Evolutionary conservation across 2,888 invertebrate species (phyloP), one percentile per base, ranked within the genome.

Genomic region (Escarpia spicata): DNA sequence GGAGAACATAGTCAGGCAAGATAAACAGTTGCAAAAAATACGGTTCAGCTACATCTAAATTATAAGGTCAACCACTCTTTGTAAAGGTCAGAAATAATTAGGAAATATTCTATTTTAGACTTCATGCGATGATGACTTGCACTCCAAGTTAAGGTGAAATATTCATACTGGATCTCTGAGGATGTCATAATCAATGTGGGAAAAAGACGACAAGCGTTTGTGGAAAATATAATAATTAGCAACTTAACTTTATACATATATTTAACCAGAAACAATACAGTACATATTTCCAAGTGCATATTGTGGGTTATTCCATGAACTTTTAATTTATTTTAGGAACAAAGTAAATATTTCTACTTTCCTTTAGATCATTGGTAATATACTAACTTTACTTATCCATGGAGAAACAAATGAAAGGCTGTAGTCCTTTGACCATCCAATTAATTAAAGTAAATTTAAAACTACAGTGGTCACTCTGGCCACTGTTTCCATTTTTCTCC

Each of bases 21-120:
- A 75, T 75, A 75, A 75, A 75, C 75, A 75, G 19, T 6, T 26
- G 26, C 75, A 75, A 75, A 75, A 75, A 75, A 75, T n/a, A 26
- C 75, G 19, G 75, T 75, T 75, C n/a, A n/a, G 75, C 19, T 19
- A 75, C 26, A 75, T 26, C 75, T 75, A 75, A 75, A 75, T 75
- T 75, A 26, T 75, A 75, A 75, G 75, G 75, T 75, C 75, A 75
- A 75, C 75, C 75, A 75, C 75, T 26, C 3, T 75, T 75, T 75
- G 75, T 26, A 75, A 75, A 75, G 75, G 75, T 75, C 26, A n/a
- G 75, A 75, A 75, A 75, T 75, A 75, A 75, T 75, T 75, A 75
- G 75, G 26, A 75, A 75, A 75, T 75, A 26, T 75, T 75, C 75
- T 75, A 26, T 75, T 75, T 75, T 75, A 6, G n/a, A 26, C 75